Evolutionary conservation across 2,888 invertebrate species (phyloP).

Genomic region (Tinea semifulvella): DNA sequence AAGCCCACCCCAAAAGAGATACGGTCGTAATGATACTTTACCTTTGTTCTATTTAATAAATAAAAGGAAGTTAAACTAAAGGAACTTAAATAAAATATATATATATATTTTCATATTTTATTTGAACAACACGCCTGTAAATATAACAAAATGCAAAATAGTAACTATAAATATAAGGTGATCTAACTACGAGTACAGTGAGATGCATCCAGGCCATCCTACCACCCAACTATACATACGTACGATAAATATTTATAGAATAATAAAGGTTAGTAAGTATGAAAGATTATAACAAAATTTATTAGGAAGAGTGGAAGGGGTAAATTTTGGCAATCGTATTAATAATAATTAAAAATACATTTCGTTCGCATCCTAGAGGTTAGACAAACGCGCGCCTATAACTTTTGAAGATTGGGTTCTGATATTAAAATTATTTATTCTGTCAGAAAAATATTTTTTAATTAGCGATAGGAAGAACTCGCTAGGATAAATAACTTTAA

Average conservation of each 20-base stretch:
- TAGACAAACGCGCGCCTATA: no score
- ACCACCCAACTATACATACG: not conserved
- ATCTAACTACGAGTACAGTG: not conserved
- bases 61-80: no score
- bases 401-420: no score
- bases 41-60: no score
- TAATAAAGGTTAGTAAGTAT: not conserved
- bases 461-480: no score
- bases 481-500: no score
- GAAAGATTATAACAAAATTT: slow-evolving; percentile 42
- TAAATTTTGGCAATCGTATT: slow-evolving; percentile 45
- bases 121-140: slow-evolving; percentile 61
- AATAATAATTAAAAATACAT: slow-evolving; percentile 2
- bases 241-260: not conserved
- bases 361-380: no score
- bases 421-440: no score
- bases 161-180: slow-evolving; percentile 26
- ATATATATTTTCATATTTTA: slow-evolving; percentile 38
- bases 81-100: not conserved
- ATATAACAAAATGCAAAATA: slow-evolving; percentile 63
- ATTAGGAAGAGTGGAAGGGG: slow-evolving; percentile 50
- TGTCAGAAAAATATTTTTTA: no score
- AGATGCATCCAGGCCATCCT: not conserved
- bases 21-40: no score
- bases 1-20: no score